Percentiles rank a stretch among this genome's conserved stretches.
phyloP scores from a whole-genome alignment of 2,113 vertebrate genomes.

The Atractosteus spatula region DNA sequence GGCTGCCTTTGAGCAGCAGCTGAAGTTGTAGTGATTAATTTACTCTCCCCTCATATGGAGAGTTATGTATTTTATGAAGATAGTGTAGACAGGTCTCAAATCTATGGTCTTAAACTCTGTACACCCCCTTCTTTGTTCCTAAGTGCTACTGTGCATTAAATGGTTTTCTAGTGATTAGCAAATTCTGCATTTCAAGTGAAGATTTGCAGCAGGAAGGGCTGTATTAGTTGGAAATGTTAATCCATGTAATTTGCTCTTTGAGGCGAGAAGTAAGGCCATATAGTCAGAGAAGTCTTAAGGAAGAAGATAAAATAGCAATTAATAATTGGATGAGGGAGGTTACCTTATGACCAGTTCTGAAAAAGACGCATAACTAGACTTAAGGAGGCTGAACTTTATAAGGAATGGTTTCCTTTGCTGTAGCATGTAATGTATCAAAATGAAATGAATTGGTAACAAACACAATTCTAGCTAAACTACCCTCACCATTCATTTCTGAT shows the following conservation, averaged over 20 bases:
- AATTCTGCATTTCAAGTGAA: background rate
- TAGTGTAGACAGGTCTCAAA: background rate
- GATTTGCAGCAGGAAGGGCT: constrained; percentile 18
- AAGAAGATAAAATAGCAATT: constrained; percentile 2
- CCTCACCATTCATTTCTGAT: no score
- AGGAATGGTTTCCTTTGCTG: no score
- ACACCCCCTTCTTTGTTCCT: background rate
- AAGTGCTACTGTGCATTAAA: background rate
- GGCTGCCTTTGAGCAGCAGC: constrained; percentile 6
- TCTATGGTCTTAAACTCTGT: background rate
- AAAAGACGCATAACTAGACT: background rate
- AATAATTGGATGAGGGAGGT: background rate
- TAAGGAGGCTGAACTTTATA: background rate
- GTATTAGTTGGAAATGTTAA: constrained; percentile 54
- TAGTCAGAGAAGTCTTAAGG: background rate
- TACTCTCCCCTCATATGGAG: background rate
- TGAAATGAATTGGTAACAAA: no score
- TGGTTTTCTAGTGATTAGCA: background rate
- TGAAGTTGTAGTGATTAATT: constrained; percentile 1
- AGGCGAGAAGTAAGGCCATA: constrained; percentile 44
- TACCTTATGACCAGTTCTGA: background rate
- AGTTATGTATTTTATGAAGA: background rate
- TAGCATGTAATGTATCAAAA: no score
- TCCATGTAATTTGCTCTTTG: constrained; percentile 43
- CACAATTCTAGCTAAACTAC: no score